A percentile compares a stretch with the other conserved stretches of the same genome.
Evolutionary conservation across 1,140 invertebrate species (phyloP).

Genomic region (Octopus sinensis): DNA sequence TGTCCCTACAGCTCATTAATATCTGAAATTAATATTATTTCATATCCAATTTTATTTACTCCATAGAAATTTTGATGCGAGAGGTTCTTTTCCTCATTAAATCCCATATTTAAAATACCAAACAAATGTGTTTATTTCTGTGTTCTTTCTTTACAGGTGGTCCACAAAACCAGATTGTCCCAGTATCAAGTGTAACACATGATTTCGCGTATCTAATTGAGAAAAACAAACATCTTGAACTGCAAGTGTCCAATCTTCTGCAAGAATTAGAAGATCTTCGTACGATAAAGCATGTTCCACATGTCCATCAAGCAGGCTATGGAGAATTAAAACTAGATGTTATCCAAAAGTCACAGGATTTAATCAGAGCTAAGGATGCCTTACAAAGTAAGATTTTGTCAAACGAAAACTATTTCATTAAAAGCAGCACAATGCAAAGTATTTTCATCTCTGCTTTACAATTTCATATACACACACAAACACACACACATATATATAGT

Average conservation of each 20-base stretch:
- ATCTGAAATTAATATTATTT: too few species aligned
- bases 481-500: too few species aligned
- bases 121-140: neutral
- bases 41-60: too few species aligned
- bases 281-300: constrained; percentile 30
- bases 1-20: too few species aligned
- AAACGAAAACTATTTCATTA: too few species aligned
- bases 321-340: constrained; percentile 50
- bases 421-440: too few species aligned
- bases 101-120: too few species aligned
- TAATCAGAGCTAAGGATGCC: constrained; percentile 61
- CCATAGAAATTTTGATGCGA: too few species aligned
- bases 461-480: too few species aligned
- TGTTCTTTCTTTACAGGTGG: neutral
- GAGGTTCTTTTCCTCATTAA: too few species aligned
- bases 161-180: neutral
- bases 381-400: constrained; percentile 58
- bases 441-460: too few species aligned
- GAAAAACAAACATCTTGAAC: constrained; percentile 59
- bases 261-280: constrained; percentile 67
- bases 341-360: constrained; percentile 47
- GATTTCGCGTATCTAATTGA: constrained; percentile 35
- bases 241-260: constrained; percentile 69
- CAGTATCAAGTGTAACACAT: constrained; percentile 21
- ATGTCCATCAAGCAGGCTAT: constrained; percentile 30